Evolutionary conservation across 1,140 invertebrate genomes (phyloP).

Genomic region (Frieseomelitta varia): DNA sequence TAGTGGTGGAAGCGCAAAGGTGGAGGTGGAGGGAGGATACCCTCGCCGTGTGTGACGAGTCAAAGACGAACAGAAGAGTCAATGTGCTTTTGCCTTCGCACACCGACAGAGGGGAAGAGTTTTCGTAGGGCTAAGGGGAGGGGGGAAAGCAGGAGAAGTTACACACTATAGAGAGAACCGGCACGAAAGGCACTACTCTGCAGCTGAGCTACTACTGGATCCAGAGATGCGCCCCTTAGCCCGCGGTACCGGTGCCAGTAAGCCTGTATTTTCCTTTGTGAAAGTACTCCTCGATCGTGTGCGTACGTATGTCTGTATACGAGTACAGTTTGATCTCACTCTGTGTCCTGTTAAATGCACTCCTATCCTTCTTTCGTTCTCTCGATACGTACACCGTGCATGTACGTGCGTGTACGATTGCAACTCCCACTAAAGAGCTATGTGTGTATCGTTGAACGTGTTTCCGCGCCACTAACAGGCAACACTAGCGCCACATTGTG

Average conservation of each 20-base stretch:
- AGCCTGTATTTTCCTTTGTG: slow-evolving; percentile 39
- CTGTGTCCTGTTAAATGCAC: background rate
- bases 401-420: background rate
- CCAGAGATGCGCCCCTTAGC: slow-evolving; percentile 40
- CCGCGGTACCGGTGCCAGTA: slow-evolving; percentile 12
- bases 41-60: slow-evolving; percentile 50
- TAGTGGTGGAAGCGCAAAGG: background rate
- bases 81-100: slow-evolving; percentile 40
- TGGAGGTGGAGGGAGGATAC: slow-evolving; percentile 41
- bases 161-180: slow-evolving; percentile 53
- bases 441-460: slow-evolving; percentile 29
- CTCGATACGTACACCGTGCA: background rate
- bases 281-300: slow-evolving; percentile 30
- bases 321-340: slow-evolving; percentile 1
- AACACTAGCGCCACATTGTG: slow-evolving; percentile 63
- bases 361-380: slow-evolving; percentile 8
- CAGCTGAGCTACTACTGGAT: slow-evolving; percentile 67
- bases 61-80: slow-evolving; percentile 55
- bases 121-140: slow-evolving; percentile 14
- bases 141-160: slow-evolving; percentile 28
- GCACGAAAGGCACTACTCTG: slow-evolving; percentile 66
- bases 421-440: slow-evolving; percentile 12
- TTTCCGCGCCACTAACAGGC: slow-evolving; percentile 53
- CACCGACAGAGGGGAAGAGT: slow-evolving; percentile 33
- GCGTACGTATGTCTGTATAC: background rate